These are phyloP conservation scores for Sorex araneus DNA, from an alignment of 2,113 vertebrate genomes.

Conservation along the genomic window DNA sequence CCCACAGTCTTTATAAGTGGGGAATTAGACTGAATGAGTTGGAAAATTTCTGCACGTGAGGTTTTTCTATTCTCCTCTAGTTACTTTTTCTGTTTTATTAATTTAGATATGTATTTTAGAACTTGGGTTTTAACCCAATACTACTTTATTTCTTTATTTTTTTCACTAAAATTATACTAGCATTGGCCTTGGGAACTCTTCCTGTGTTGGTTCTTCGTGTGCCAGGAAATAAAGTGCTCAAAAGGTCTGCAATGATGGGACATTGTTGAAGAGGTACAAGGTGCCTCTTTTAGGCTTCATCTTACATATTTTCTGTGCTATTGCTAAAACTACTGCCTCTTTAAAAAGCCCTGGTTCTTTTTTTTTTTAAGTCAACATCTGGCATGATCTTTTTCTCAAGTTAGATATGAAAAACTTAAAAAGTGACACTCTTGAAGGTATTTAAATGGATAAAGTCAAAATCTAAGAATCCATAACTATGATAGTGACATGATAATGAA, in stretches of 20 bases:
- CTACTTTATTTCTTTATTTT: neutral
- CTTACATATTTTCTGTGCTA: neutral
- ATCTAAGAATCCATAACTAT: neutral
- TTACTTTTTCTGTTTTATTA: neutral
- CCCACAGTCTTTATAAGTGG: neutral
- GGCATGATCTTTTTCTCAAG: neutral
- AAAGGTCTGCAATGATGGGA: too few relatives aligned
- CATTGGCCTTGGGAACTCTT: neutral
- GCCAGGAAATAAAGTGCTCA: neutral
- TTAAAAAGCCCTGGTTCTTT: neutral
- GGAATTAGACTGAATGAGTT: neutral
- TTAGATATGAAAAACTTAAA: neutral
- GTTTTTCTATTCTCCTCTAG: neutral
- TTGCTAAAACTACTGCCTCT: neutral
- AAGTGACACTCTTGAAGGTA: neutral
- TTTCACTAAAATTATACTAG: neutral
- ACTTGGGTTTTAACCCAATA: neutral
- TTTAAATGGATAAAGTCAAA: too few relatives aligned
- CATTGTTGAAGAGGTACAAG: too few relatives aligned
- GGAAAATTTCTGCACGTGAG: constrained; percentile 2
- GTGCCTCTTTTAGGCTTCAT: neutral
- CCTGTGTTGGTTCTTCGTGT: neutral
- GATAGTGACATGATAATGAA: neutral
- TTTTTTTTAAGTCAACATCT: constrained; percentile 14
- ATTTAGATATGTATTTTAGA: neutral